These are phyloP conservation scores for Agriopis marginaria DNA, from an alignment of 2,888 invertebrate species.

Conservation along the genomic window DNA sequence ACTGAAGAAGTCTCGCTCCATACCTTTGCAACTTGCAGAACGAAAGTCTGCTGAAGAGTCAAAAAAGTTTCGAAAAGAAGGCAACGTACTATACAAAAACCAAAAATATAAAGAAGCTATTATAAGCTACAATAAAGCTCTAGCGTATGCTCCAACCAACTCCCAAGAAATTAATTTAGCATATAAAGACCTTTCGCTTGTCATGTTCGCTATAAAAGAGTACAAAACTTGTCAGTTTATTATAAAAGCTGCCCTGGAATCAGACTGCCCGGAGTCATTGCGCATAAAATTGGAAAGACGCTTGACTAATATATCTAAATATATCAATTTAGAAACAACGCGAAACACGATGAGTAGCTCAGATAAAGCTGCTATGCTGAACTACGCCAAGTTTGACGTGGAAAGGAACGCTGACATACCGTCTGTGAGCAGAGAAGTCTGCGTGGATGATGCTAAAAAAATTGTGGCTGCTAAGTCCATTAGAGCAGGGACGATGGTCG, in stretches of 20 bases:
- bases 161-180: conserved; percentile 30
- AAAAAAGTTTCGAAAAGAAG: background rate
- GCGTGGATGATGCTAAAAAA: conserved; percentile 16
- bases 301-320: background rate
- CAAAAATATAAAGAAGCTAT: conserved; percentile 14
- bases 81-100: conserved; percentile 19
- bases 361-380: background rate
- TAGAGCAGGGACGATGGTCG: conserved; percentile 28
- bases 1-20: background rate
- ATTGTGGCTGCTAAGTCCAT: conserved; percentile 28
- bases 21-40: too few species aligned
- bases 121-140: conserved; percentile 25
- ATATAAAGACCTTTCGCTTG: conserved; percentile 30
- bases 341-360: background rate
- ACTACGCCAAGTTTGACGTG: conserved; percentile 13
- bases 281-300: conserved; percentile 20
- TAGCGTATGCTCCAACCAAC: conserved; percentile 21
- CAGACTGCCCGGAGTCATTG: conserved; percentile 8
- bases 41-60: conserved; percentile 19
- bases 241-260: background rate
- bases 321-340: background rate
- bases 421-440: conserved; percentile 27
- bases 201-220: conserved; percentile 20
- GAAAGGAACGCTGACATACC: conserved; percentile 25
- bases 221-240: conserved; percentile 25